phyloP scores from a whole-genome alignment of 2,797 vertebrate genomes.

The Poeciliopsis gracilis region DNA sequence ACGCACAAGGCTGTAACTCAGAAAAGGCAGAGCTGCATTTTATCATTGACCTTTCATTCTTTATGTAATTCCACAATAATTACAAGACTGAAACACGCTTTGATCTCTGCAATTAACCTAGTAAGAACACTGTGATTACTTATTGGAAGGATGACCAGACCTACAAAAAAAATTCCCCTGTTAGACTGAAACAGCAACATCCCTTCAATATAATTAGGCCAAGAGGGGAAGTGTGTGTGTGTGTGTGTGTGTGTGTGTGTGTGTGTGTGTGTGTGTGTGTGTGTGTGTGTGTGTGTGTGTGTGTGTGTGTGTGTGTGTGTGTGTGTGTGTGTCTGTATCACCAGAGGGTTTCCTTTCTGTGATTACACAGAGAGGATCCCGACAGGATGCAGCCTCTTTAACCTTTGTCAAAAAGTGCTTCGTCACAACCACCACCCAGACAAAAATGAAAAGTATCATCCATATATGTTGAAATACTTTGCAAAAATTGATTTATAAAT shows the following conservation, averaged over 20 bases:
- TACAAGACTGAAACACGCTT: background rate
- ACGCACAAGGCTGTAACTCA: background rate
- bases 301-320: slow-evolving; percentile 26
- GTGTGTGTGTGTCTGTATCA: slow-evolving; percentile 41
- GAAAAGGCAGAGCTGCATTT: background rate
- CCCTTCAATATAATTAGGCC: slow-evolving; percentile 45
- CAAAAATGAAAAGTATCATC: background rate
- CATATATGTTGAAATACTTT: slow-evolving; percentile 30
- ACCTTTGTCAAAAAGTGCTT: slow-evolving; percentile 78
- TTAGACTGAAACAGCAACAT: slow-evolving; percentile 50
- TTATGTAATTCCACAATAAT: slow-evolving; percentile 14
- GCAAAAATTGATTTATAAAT: slow-evolving; percentile 13
- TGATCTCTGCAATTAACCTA: slow-evolving; percentile 27
- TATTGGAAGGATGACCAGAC: slow-evolving; percentile 11
- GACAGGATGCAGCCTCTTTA: slow-evolving; percentile 76
- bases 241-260: slow-evolving; percentile 6
- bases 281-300: slow-evolving; percentile 16
- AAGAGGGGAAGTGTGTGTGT: slow-evolving; percentile 40
- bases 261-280: slow-evolving; percentile 16
- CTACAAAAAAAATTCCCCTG: slow-evolving; percentile 17
- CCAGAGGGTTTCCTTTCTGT: slow-evolving; percentile 72
- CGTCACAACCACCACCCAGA: slow-evolving; percentile 40
- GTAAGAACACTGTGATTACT: slow-evolving; percentile 20
- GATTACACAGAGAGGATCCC: slow-evolving; percentile 76
- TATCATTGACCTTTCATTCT: background rate